These are phyloP conservation scores for Campylomormyrus numenius DNA, from an alignment of 2,113 vertebrate species.

Conservation along the genomic window DNA sequence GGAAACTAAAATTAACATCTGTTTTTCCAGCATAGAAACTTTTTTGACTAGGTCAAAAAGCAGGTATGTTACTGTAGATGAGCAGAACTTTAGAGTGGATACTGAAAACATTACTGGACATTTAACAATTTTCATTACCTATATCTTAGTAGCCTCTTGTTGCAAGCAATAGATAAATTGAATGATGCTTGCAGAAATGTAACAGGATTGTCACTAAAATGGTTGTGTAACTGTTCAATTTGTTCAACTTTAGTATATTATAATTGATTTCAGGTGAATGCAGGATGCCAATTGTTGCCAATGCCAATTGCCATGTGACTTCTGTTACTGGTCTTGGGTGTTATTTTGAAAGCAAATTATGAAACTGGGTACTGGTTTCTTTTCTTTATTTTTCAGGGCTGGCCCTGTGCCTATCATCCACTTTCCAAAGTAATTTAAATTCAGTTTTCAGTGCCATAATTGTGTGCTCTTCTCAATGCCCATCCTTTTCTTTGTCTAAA, in stretches of 20 bases:
- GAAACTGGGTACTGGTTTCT: neutral
- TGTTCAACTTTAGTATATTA: neutral
- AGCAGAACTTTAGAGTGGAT: neutral
- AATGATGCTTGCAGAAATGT: neutral
- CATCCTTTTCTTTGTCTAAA: neutral
- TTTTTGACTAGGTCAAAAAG: neutral
- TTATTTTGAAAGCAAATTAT: neutral
- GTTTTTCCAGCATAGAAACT: slow-evolving; percentile 30
- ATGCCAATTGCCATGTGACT: neutral
- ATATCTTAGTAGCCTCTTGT: neutral
- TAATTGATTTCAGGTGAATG: neutral
- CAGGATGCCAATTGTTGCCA: neutral
- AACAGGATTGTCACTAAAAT: neutral
- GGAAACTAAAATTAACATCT: slow-evolving; percentile 48
- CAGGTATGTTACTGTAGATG: slow-evolving; percentile 20
- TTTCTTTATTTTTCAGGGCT: neutral
- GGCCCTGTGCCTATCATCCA: neutral
- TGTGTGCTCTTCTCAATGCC: slow-evolving; percentile 3
- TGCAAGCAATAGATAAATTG: neutral
- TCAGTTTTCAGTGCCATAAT: neutral
- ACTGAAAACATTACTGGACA: neutral
- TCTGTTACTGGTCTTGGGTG: neutral
- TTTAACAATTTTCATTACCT: neutral
- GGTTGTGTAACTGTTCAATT: neutral
- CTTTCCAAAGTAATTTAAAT: neutral